phyloP scores from a whole-genome alignment of 2,113 vertebrate species.

The Rhea pennata region DNA sequence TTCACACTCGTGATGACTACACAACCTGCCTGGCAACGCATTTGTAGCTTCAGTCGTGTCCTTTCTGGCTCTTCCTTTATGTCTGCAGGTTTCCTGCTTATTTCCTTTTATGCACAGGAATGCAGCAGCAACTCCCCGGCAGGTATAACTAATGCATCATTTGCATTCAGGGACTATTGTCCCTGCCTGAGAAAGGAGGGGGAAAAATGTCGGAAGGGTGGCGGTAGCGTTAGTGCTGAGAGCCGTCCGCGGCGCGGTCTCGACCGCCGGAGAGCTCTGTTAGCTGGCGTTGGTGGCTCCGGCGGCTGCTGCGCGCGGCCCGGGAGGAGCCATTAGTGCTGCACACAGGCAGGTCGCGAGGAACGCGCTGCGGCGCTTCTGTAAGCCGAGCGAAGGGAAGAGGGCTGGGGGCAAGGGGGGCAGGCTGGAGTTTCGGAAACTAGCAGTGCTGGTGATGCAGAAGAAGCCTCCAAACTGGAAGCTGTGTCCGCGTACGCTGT shows the following conservation, averaged over 20 bases:
- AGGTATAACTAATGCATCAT: not conserved
- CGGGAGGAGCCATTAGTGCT: fast-evolving
- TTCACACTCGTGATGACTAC: not conserved
- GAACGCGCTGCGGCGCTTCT: not conserved
- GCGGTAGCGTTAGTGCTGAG: not conserved
- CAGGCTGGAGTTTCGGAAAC: not conserved
- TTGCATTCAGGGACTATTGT: not conserved
- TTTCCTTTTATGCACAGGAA: not conserved
- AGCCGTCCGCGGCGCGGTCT: not conserved
- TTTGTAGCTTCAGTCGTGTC: not conserved
- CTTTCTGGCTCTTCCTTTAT: not conserved
- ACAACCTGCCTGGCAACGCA: not conserved
- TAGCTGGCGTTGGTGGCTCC: not conserved
- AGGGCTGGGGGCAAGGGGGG: not conserved
- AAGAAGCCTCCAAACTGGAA: not conserved
- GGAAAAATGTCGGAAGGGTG: not conserved
- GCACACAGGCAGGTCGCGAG: not conserved
- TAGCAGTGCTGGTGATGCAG: not conserved
- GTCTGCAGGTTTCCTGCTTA: fast-evolving
- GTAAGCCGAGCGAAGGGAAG: not conserved
- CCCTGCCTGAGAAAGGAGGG: not conserved
- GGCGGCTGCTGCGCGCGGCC: not conserved
- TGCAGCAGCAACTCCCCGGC: not conserved
- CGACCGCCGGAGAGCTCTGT: not conserved
- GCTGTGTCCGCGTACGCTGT: not conserved